Conservation (phyloP, 2,113 vertebrate species). For the Peromyscus californicus region DNA sequence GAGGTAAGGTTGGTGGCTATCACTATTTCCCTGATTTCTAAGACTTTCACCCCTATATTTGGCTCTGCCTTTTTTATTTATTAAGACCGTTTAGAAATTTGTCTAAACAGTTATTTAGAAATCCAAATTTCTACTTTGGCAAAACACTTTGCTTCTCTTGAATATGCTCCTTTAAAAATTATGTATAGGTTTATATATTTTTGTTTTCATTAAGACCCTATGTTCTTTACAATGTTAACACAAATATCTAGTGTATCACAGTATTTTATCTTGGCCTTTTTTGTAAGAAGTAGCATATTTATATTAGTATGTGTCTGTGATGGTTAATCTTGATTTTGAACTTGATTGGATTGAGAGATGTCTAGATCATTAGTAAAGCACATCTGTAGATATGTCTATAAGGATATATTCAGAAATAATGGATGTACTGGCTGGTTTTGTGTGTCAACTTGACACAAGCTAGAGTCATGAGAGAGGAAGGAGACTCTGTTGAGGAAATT, state of each 20-base stretch:
- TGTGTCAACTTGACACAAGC: neutral
- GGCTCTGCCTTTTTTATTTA: too few species aligned
- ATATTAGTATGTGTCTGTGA: neutral
- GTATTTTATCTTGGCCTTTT: conserved; percentile 31
- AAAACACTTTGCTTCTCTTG: conserved; percentile 16
- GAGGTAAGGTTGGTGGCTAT: too few species aligned
- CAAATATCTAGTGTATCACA: neutral
- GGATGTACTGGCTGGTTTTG: neutral
- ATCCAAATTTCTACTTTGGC: neutral
- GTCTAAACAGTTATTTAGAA: conserved; percentile 32
- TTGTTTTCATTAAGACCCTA: neutral
- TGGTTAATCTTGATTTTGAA: neutral
- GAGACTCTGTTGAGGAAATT: neutral
- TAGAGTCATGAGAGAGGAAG: neutral
- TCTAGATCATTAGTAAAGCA: neutral
- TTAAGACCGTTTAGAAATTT: too few species aligned
- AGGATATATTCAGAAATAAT: neutral
- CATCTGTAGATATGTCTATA: neutral
- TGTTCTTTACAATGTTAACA: conserved; percentile 56
- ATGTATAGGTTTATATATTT: neutral
- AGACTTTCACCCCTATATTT: too few species aligned
- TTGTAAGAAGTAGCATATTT: neutral
- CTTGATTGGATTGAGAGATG: neutral
- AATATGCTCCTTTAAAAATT: conserved; percentile 14
- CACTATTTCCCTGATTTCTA: too few species aligned